phyloP scores from a whole-genome alignment of 2,888 invertebrate species.

The Drosophila buzzatii region DNA sequence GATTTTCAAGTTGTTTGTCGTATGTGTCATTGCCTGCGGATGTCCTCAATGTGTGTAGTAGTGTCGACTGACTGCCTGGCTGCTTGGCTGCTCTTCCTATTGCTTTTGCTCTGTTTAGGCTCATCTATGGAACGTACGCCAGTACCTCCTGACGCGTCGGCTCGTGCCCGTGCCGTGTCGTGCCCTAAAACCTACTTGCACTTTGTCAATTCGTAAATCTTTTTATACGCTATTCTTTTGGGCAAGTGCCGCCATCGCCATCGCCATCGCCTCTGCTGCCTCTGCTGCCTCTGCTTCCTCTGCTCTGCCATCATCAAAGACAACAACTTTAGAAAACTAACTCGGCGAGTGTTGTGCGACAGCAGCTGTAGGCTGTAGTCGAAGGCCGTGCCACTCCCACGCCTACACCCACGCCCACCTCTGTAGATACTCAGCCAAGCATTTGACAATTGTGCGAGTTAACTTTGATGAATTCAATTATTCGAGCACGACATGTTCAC shows the following conservation, averaged over 20 bases:
- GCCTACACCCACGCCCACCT: not conserved
- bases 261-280: not conserved
- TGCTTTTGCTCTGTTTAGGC: slow-evolving; percentile 46
- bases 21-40: slow-evolving; percentile 65
- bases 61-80: slow-evolving; percentile 6
- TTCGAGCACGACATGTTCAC: slow-evolving; percentile 58
- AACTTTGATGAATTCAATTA: slow-evolving; percentile 81
- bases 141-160: slow-evolving; percentile 21
- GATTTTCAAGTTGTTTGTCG: slow-evolving; percentile 77
- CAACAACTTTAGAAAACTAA: slow-evolving; percentile 73
- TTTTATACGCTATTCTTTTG: slow-evolving; percentile 65
- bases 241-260: slow-evolving; percentile 22
- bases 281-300: not conserved
- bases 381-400: not conserved
- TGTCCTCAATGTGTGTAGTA: slow-evolving; percentile 54
- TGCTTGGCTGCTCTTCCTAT: not conserved
- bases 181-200: slow-evolving; percentile 68
- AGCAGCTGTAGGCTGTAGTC: slow-evolving; percentile 39
- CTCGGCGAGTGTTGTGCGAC: slow-evolving; percentile 54
- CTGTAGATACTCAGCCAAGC: slow-evolving; percentile 16
- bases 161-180: slow-evolving; percentile 43
- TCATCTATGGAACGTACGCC: slow-evolving; percentile 26
- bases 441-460: slow-evolving; percentile 78
- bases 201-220: slow-evolving; percentile 81
- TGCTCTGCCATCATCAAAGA: slow-evolving; percentile 66